phyloP scores from a whole-genome alignment of 2,888 invertebrate genomes.

The Drosophila dives region DNA sequence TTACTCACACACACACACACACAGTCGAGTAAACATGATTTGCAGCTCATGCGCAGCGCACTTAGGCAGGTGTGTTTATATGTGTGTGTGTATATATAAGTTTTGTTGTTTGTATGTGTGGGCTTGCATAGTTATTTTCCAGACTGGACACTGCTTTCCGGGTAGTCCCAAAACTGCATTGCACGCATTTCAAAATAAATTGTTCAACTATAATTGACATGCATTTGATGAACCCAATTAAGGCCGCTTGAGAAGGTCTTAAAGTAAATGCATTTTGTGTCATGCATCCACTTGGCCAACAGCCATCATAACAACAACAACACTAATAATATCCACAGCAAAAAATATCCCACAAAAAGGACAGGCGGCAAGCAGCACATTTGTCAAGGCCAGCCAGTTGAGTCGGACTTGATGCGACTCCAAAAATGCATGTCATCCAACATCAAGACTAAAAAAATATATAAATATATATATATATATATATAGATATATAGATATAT shows the following conservation, averaged over 20 bases:
- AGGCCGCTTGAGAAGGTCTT: conserved; percentile 35
- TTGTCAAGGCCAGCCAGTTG: conserved; percentile 71
- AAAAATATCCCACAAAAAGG: conserved; percentile 54
- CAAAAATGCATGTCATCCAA: conserved; percentile 70
- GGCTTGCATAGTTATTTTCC: neutral
- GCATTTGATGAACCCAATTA: conserved; percentile 46
- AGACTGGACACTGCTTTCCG: conserved; percentile 39
- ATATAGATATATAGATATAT: conserved; percentile 6
- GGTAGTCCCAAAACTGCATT: conserved; percentile 45
- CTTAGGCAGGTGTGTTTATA: conserved; percentile 26
- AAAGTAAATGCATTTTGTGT: conserved; percentile 1
- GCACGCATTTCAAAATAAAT: conserved; percentile 13
- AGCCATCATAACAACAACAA: neutral
- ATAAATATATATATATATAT: neutral
- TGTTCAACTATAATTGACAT: conserved; percentile 19
- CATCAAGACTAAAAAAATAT: conserved; percentile 18
- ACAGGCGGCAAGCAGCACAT: conserved; percentile 49
- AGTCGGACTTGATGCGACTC: conserved; percentile 55
- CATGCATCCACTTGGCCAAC: conserved; percentile 21
- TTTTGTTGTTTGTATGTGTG: neutral
- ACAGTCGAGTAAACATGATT: conserved; percentile 29
- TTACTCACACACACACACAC: conserved; percentile 1
- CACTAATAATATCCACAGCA: conserved; percentile 12
- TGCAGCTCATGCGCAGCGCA: conserved; percentile 36
- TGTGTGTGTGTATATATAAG: conserved; percentile 5